A percentile compares a stretch with the other conserved stretches of the same genome.
Evolutionary conservation across 2,888 invertebrate species (phyloP).

Genomic region (Torymus auratus): DNA sequence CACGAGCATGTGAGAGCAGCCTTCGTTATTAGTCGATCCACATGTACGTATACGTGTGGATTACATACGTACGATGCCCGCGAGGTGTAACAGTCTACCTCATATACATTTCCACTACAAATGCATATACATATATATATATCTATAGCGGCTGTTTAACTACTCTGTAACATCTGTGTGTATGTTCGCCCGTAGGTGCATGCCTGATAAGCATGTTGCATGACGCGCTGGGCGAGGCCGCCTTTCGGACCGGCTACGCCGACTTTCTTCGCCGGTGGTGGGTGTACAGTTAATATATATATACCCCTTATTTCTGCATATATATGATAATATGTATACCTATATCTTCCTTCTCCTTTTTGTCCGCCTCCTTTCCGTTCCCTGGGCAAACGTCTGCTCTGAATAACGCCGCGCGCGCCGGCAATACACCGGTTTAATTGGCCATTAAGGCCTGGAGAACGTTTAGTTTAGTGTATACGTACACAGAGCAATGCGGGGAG

Average conservation of each 20-base stretch:
- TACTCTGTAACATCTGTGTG: background rate
- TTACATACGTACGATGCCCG: too few relatives aligned
- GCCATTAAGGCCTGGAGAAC: conserved; percentile 4
- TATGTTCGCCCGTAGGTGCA: conserved; percentile 69
- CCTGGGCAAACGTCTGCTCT: background rate
- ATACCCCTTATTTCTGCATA: background rate
- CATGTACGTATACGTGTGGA: too few relatives aligned
- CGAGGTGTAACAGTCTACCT: too few relatives aligned
- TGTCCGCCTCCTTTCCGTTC: background rate
- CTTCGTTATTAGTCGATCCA: too few relatives aligned
- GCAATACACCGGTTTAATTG: conserved; percentile 17
- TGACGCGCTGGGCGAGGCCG: conserved; percentile 65
- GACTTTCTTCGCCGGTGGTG: conserved; percentile 71
- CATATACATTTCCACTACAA: too few relatives aligned
- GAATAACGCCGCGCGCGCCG: background rate
- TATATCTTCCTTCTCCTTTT: background rate
- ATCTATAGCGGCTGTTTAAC: background rate
- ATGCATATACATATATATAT: background rate
- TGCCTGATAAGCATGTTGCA: conserved; percentile 74
- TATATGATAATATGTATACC: background rate
- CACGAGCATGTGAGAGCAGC: too few relatives aligned
- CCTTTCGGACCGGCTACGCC: conserved; percentile 69
- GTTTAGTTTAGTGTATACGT: too few relatives aligned
- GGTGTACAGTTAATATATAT: conserved; percentile 59
- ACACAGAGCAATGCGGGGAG: too few relatives aligned